These are phyloP conservation scores for Drymonia ruficornis DNA, from an alignment of 2,888 invertebrate species.

Conservation along the genomic window DNA sequence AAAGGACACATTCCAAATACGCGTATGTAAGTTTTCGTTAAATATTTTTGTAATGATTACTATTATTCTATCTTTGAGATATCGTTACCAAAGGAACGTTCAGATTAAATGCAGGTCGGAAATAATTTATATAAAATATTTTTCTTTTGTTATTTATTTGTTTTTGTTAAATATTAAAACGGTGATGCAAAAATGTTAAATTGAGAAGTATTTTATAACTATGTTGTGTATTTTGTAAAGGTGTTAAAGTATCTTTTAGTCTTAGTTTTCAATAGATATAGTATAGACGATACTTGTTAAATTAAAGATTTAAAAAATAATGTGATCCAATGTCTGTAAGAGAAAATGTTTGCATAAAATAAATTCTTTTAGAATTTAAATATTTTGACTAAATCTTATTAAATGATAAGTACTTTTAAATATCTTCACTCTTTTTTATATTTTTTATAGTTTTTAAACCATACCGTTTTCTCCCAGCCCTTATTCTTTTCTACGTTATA, in stretches of 20 bases:
- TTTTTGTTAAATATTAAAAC: constrained; percentile 14
- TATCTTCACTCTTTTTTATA: neutral
- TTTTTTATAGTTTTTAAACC: neutral
- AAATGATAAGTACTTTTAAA: neutral
- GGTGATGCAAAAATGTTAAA: neutral
- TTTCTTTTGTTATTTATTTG: constrained; percentile 10
- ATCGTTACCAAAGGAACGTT: constrained; percentile 54
- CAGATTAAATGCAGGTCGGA: constrained; percentile 20
- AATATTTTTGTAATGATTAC: constrained; percentile 24
- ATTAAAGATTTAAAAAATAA: neutral
- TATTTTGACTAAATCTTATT: constrained; percentile 1
- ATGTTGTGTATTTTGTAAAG: neutral
- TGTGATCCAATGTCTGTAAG: neutral
- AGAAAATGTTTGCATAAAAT: neutral
- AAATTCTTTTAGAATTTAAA: neutral
- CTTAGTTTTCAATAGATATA: neutral
- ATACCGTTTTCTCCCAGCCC: no score
- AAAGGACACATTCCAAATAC: constrained; percentile 44
- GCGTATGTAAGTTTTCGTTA: constrained; percentile 34
- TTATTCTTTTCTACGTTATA: no score
- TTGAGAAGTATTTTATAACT: neutral
- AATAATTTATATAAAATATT: neutral
- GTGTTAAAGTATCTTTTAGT: neutral
- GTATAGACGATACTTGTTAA: neutral
- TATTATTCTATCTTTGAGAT: constrained; percentile 21